phyloP scores from a whole-genome alignment of 2,888 invertebrate genomes.

The Drosophila cognata region DNA sequence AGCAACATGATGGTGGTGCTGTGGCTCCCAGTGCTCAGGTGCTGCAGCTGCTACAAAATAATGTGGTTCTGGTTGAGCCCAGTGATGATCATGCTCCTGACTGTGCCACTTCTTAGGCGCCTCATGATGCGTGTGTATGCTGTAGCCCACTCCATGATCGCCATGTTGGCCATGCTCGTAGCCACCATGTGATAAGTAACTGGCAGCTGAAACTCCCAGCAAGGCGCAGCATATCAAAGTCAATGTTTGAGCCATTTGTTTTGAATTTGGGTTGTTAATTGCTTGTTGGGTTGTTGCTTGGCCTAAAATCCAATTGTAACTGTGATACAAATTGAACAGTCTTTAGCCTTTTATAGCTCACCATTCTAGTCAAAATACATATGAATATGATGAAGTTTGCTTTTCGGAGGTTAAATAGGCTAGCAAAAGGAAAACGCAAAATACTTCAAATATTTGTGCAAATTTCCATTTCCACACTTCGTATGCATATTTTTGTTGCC shows the following conservation, averaged over 20 bases:
- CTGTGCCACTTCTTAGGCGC: slow-evolving; percentile 65
- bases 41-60: slow-evolving; percentile 50
- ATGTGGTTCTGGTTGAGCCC: slow-evolving; percentile 70
- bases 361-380: slow-evolving; percentile 33
- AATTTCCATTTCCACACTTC: slow-evolving; percentile 69
- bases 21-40: slow-evolving; percentile 50
- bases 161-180: slow-evolving; percentile 41
- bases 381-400: slow-evolving; percentile 45
- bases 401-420: slow-evolving; percentile 71
- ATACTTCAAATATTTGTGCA: slow-evolving; percentile 67
- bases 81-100: slow-evolving; percentile 50
- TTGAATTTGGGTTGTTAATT: slow-evolving; percentile 1
- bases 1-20: slow-evolving; percentile 64
- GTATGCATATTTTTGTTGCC: slow-evolving; percentile 42
- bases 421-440: slow-evolving; percentile 58
- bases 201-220: slow-evolving; percentile 59
- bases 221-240: slow-evolving; percentile 54
- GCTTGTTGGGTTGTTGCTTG: slow-evolving; percentile 39
- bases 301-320: slow-evolving; percentile 48
- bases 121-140: slow-evolving; percentile 68
- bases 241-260: slow-evolving; percentile 48
- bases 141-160: slow-evolving; percentile 61
- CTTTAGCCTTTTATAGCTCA: slow-evolving; percentile 51
- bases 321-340: slow-evolving; percentile 47
- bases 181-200: slow-evolving; percentile 60